Evolutionary conservation across 1,140 invertebrate species (phyloP).

Genomic region (Aphelinus atriplicis): DNA sequence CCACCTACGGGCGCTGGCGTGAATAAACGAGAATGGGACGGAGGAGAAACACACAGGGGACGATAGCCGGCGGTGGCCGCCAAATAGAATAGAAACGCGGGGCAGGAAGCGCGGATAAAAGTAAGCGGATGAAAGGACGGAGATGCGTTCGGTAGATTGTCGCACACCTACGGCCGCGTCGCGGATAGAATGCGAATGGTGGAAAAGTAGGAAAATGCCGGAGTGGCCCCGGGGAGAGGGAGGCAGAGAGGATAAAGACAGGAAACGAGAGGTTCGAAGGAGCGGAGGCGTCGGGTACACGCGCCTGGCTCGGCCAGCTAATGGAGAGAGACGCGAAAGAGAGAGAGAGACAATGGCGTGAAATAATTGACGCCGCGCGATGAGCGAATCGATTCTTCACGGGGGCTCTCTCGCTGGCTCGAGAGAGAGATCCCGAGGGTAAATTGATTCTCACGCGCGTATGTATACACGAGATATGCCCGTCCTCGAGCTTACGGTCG

Average conservation of each 20-base stretch:
- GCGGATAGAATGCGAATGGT: conserved; percentile 31
- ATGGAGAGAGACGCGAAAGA: not conserved
- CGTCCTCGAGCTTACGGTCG: too few species aligned
- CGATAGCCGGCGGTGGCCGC: not conserved
- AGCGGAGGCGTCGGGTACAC: conserved; percentile 22
- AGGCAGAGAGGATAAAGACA: conserved; percentile 17
- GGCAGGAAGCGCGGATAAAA: conserved; percentile 22
- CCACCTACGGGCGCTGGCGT: conserved; percentile 5
- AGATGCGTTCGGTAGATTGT: conserved; percentile 3
- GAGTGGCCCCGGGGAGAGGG: not conserved
- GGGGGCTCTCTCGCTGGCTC: not conserved
- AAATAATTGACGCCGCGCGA: conserved; percentile 32
- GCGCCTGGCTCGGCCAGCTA: conserved; percentile 1
- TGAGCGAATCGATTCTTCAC: not conserved
- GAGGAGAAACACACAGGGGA: not conserved
- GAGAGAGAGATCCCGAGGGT: too few species aligned
- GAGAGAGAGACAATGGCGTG: conserved; percentile 26
- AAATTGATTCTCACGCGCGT: too few species aligned
- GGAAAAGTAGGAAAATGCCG: conserved; percentile 21
- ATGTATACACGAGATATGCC: too few species aligned
- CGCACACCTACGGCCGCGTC: not conserved
- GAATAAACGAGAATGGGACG: conserved; percentile 11
- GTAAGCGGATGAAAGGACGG: conserved; percentile 20
- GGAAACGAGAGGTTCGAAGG: conserved; percentile 19
- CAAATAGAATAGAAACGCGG: conserved; percentile 26